Percentiles rank a stretch among this genome's conserved stretches.
These are phyloP conservation scores for Drosophila lini DNA, from an alignment of 1,140 invertebrate genomes.

Conservation along the genomic window DNA sequence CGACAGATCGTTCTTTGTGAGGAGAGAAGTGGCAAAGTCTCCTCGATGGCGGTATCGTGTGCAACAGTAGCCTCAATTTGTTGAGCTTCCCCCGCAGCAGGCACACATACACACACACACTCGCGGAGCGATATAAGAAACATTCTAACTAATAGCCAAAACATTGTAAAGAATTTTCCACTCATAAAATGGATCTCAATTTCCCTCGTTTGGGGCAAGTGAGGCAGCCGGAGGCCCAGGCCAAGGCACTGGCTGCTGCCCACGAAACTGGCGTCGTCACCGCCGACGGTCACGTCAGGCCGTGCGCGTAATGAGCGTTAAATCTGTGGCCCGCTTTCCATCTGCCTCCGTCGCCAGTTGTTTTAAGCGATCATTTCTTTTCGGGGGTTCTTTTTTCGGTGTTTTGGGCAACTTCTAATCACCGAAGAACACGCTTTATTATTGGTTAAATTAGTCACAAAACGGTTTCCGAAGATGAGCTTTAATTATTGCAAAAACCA, in stretches of 20 bases:
- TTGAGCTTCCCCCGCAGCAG: constrained; percentile 46
- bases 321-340: constrained; percentile 68
- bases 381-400: constrained; percentile 16
- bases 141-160: constrained; percentile 74
- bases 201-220: constrained; percentile 55
- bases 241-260: constrained; percentile 45
- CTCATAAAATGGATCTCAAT: constrained; percentile 69
- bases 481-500: constrained; percentile 71
- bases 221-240: constrained; percentile 7
- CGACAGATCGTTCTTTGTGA: constrained; percentile 28
- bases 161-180: constrained; percentile 44
- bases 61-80: constrained; percentile 74
- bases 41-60: constrained; percentile 49
- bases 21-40: constrained; percentile 24
- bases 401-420: constrained; percentile 80
- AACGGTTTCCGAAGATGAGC: constrained; percentile 74
- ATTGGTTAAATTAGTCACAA: constrained; percentile 80
- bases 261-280: constrained; percentile 57
- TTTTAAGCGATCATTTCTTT: constrained; percentile 34
- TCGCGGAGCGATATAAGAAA: constrained; percentile 44
- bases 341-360: constrained; percentile 15
- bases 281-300: constrained; percentile 70
- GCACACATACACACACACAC: constrained; percentile 5
- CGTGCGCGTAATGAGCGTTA: constrained; percentile 79
- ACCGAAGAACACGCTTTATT: constrained; percentile 69